phyloP scores from a whole-genome alignment of 2,797 vertebrate species.

The Urosaurus nigricauda region DNA sequence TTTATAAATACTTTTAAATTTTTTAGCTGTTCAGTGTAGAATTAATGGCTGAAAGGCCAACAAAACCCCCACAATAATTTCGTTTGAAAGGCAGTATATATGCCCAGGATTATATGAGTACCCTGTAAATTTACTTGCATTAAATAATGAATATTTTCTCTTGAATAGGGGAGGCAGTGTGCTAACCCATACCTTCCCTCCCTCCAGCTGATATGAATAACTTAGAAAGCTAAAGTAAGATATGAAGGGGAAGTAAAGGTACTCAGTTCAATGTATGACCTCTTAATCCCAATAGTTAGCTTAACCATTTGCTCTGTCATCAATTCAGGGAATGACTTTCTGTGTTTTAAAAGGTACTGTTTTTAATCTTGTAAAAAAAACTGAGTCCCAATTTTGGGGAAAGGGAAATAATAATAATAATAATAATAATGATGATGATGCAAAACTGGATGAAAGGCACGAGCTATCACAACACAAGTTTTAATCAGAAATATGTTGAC shows the following conservation, averaged over 20 bases:
- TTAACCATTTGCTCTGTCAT: constrained; percentile 77
- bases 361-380: too few species aligned
- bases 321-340: constrained; percentile 71
- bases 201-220: constrained; percentile 68
- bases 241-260: constrained; percentile 52
- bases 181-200: constrained; percentile 54
- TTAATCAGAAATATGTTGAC: constrained; percentile 77
- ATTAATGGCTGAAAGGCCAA: constrained; percentile 79
- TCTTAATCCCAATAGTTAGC: constrained; percentile 80
- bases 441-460: constrained; percentile 66
- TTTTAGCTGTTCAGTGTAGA: constrained; percentile 81
- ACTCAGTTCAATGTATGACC: constrained; percentile 77
- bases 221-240: constrained; percentile 51
- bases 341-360: too few species aligned
- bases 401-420: too few species aligned
- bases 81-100: constrained; percentile 73
- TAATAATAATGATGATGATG: background rate
- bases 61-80: constrained; percentile 66
- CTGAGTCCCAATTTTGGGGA: too few species aligned
- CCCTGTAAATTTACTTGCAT: constrained; percentile 66
- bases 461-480: constrained; percentile 70
- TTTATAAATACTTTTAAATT: constrained; percentile 85
- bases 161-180: constrained; percentile 46
- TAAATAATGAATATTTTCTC: constrained; percentile 62
- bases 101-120: constrained; percentile 61